Base-by-base conservation (phyloP, 64 coral and sea anemone species). In the Orbicella faveolata region DNA sequence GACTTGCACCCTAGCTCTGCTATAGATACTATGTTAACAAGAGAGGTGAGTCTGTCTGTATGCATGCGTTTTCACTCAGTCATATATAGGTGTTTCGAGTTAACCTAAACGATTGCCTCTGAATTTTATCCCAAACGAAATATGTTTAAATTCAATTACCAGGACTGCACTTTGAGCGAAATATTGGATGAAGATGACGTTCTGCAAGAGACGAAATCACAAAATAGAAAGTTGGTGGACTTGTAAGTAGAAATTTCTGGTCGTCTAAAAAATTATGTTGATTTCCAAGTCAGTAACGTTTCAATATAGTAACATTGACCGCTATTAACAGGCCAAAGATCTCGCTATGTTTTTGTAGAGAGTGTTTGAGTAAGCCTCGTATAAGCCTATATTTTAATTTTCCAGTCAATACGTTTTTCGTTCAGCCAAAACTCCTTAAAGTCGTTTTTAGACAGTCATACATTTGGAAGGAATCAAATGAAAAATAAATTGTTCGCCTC, bases 111-210 rank as follows among this genome's bases (percentile, higher is more conserved):
- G 12, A 52, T 25, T 74, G 18, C 21, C 35, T n/a, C 30, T 69
- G 4, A 80, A 23, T 59, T 59, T 25, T 34, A 25, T 35, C 34
- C 19, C 6, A 33, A 69, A 17, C 54, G 39, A 72, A 36, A 13
- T 59, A 14, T 59, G 30, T 30, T 30, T 30, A 30, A 30, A 59
- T 15, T 59, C 15, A 59, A 52, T 63, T 63, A 18, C 23, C 21
- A 99, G 97, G 94, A 96, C 39, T 99, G 97, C 51, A 99, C 97
- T 76, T 81, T 99, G 68, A 41, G 76, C 88, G 97, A 99, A 91
- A 96, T 99, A 61, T 75, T 99, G 74, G 97, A 99, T 37, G 97
- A 99, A 83, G 97, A 99, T 69, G 97, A 99, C 48, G 97, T 99
- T 30, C 84, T 99, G 16, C 97, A 99, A 89, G 97, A 99, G 79